phyloP scores from a whole-genome alignment of 2,888 invertebrate species.

The Rhagonycha fulva region DNA sequence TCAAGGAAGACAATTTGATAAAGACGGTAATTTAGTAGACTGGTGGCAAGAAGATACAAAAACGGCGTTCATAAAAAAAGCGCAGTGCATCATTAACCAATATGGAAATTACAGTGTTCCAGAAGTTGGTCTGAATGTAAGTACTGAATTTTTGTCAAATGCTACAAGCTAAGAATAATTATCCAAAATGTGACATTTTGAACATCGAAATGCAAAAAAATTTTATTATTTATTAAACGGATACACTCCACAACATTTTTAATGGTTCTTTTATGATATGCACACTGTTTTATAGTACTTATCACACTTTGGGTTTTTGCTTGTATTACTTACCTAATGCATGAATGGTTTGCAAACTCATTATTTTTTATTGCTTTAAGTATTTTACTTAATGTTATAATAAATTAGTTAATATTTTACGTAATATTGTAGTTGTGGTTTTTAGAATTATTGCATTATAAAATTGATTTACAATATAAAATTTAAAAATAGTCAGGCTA shows the following conservation, averaged over 20 bases:
- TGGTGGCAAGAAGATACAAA: conserved; percentile 92
- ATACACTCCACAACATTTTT: background rate
- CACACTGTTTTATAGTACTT: background rate
- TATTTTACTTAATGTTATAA: background rate
- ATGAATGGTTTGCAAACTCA: background rate
- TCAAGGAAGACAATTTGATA: conserved; percentile 90
- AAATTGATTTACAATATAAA: background rate
- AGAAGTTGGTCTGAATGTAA: conserved; percentile 75
- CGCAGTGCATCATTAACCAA: conserved; percentile 90
- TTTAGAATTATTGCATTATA: background rate
- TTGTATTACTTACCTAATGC: background rate
- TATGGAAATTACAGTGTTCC: conserved; percentile 88
- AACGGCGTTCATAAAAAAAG: conserved; percentile 78
- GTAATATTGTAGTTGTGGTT: background rate
- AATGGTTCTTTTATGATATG: no score
- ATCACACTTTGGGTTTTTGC: background rate
- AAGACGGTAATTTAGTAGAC: conserved; percentile 86
- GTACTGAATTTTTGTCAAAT: conserved; percentile 33
- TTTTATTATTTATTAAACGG: background rate
- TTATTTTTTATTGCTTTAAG: background rate
- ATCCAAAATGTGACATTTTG: background rate
- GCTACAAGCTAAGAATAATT: background rate
- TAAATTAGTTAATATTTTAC: background rate
- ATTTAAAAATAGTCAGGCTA: no score
- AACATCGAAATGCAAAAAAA: background rate